Evolutionary conservation across 2,888 invertebrate genomes (phyloP).

Genomic region (Oscheius sp.): DNA sequence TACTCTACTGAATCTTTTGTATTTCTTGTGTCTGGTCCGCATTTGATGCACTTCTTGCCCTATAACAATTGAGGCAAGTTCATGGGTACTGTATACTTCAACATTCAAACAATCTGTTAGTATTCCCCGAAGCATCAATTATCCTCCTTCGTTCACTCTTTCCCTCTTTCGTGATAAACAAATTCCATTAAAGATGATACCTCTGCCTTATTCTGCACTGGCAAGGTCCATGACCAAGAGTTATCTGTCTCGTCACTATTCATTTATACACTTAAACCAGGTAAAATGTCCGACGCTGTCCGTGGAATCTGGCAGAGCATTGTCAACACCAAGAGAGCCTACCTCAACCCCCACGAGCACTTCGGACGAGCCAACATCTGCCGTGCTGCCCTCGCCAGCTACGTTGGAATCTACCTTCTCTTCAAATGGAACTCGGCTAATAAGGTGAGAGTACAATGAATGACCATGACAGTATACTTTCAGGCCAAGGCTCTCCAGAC

Average conservation of each 20-base stretch:
- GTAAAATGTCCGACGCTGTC: slow-evolving; percentile 63
- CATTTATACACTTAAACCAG: background rate
- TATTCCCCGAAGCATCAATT: no score
- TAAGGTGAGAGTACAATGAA: slow-evolving; percentile 45
- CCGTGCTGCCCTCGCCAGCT: slow-evolving; percentile 66
- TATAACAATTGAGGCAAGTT: background rate
- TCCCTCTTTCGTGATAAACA: no score
- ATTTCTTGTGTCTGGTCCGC: background rate
- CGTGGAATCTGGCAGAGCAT: slow-evolving; percentile 66
- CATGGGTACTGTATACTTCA: no score
- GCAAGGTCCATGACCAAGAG: no score
- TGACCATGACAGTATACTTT: background rate
- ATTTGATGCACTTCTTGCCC: slow-evolving; percentile 35
- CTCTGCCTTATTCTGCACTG: no score
- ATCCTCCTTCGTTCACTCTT: no score
- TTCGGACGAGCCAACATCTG: slow-evolving; percentile 70
- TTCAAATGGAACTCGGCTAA: slow-evolving; percentile 66
- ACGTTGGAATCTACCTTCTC: slow-evolving; percentile 64
- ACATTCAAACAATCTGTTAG: no score
- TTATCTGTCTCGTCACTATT: no score
- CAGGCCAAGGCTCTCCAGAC: slow-evolving; percentile 45
- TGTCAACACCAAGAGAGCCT: slow-evolving; percentile 63
- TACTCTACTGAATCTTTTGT: no score
- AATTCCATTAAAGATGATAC: no score
- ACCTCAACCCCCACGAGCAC: slow-evolving; percentile 70